Conservation (phyloP, 2,113 vertebrate species). For the Danionella cerebrum region DNA sequence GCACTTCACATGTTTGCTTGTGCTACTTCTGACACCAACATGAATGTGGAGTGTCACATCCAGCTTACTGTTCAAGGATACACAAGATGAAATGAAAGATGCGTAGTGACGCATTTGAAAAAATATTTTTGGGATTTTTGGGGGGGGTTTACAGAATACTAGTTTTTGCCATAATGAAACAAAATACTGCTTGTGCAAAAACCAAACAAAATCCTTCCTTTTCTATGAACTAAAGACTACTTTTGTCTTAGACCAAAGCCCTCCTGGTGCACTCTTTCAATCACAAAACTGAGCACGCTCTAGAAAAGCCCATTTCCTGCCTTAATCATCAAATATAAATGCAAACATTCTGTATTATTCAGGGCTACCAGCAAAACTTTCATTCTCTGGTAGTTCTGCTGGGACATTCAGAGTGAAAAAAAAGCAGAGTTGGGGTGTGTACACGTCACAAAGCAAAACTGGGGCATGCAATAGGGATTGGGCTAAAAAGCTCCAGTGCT, state of each 20-base stretch:
- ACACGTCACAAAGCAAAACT: slow-evolving; percentile 21
- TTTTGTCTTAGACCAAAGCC: not conserved
- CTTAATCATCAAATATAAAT: slow-evolving; percentile 32
- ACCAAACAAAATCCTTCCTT: no score
- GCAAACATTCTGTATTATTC: slow-evolving; percentile 28
- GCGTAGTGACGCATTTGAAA: no score
- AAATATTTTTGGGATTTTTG: no score
- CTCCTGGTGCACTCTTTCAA: not conserved
- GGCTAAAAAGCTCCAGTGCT: not conserved
- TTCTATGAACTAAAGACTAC: no score
- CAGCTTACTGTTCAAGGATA: not conserved
- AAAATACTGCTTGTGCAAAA: no score
- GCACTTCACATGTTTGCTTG: not conserved
- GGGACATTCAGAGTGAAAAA: not conserved
- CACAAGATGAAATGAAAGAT: no score
- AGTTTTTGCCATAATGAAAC: no score
- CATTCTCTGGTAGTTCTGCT: slow-evolving; percentile 2
- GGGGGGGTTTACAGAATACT: no score
- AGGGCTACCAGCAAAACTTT: slow-evolving; percentile 27
- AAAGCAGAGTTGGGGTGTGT: not conserved
- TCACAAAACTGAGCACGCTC: not conserved
- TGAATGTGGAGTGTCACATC: not conserved
- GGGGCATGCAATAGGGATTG: slow-evolving; percentile 19
- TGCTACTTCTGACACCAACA: not conserved
- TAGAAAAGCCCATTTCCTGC: not conserved